A percentile compares a stretch with the other conserved stretches of the same genome.
phyloP scores from a whole-genome alignment of 2,888 invertebrate genomes.

The Mechanitis mazaeus region DNA sequence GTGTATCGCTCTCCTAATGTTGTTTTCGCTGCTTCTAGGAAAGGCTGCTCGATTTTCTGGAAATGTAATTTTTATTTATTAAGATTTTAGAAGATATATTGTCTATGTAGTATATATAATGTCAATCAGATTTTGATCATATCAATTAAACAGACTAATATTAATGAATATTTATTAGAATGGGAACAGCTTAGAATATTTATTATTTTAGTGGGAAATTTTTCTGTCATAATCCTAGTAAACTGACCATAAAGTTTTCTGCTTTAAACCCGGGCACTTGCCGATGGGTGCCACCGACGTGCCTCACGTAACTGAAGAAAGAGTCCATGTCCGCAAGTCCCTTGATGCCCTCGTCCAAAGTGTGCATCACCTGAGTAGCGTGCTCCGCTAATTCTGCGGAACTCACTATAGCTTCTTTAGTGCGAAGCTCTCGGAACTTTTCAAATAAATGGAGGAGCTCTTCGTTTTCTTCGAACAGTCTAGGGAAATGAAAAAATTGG shows the following conservation, averaged over 20 bases:
- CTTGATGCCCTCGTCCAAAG: conserved; percentile 91
- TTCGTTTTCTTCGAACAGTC: conserved; percentile 89
- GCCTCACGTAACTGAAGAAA: conserved; percentile 86
- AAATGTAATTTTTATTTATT: conserved; percentile 12
- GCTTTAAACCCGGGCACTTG: conserved; percentile 89
- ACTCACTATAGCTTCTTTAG: conserved; percentile 84
- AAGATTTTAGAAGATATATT: too few relatives aligned
- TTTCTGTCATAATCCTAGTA: too few relatives aligned
- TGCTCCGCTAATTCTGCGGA: conserved; percentile 91
- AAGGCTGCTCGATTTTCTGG: conserved; percentile 94
- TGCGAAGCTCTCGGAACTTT: conserved; percentile 84
- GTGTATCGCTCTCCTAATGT: conserved; percentile 93
- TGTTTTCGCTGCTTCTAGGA: conserved; percentile 88
- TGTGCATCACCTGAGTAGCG: conserved; percentile 91
- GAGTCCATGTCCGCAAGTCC: conserved; percentile 87
- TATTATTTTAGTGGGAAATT: too few relatives aligned
- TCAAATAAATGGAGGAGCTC: conserved; percentile 86
- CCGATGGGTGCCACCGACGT: conserved; percentile 88
- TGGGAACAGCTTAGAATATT: too few relatives aligned
- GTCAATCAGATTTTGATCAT: too few relatives aligned
- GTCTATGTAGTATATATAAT: too few relatives aligned
- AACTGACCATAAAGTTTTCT: conserved; percentile 88
- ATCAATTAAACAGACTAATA: too few relatives aligned
- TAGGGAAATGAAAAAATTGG: conserved; percentile 50
- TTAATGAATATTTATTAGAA: too few relatives aligned